Percentiles rank a stretch among this genome's conserved stretches.
Evolutionary conservation across 2,113 vertebrate genomes (phyloP).

Genomic region (Desmodus rotundus): DNA sequence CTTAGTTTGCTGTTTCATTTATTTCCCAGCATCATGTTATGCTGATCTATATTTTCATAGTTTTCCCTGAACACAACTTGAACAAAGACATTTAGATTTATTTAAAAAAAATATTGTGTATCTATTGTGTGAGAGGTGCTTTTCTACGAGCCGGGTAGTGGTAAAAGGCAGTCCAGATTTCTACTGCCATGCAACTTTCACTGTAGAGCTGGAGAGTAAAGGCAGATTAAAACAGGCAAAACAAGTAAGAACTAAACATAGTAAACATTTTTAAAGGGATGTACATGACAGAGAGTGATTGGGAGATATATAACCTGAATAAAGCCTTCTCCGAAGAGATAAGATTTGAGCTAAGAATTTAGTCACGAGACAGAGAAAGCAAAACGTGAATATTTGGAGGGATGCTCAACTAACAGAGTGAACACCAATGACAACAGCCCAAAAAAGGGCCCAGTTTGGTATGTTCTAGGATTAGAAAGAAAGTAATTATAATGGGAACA

Average conservation of each 20-base stretch:
- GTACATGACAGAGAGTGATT: not conserved
- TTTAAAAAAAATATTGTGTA: not conserved
- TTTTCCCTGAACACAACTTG: conserved; percentile 54
- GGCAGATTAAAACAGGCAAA: not conserved
- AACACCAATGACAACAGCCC: not conserved
- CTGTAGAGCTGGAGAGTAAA: not conserved
- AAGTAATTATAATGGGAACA: not conserved
- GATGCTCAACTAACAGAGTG: not conserved
- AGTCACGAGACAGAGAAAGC: not conserved
- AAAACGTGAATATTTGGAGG: not conserved
- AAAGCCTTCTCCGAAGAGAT: not conserved
- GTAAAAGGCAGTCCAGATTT: not conserved
- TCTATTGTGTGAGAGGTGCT: not conserved
- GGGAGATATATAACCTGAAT: not conserved
- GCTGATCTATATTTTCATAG: conserved; percentile 50
- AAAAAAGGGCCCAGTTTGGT: not conserved
- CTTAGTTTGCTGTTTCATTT: conserved; percentile 61
- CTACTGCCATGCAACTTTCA: not conserved
- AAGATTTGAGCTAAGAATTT: not conserved
- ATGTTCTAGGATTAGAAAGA: not conserved
- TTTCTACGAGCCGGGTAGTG: not conserved
- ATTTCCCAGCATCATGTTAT: conserved; percentile 56
- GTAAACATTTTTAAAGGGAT: not conserved
- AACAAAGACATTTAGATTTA: conserved; percentile 44
- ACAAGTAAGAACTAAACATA: not conserved